These are phyloP conservation scores for Lutjanus erythropterus DNA, from an alignment of 2,113 vertebrate species.

Conservation along the genomic window DNA sequence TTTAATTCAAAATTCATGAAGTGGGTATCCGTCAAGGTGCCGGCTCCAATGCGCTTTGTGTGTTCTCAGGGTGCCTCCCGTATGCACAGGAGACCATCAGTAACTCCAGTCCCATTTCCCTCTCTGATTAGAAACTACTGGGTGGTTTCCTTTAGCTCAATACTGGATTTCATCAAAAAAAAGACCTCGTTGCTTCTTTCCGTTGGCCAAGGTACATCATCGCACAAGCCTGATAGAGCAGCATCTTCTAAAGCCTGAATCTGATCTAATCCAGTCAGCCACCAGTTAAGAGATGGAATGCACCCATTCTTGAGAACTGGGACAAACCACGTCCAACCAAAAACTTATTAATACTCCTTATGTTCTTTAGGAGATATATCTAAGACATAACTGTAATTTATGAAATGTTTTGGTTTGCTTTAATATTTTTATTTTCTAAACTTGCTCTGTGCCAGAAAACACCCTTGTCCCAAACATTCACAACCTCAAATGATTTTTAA, in stretches of 20 bases:
- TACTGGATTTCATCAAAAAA: constrained; percentile 52
- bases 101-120: constrained; percentile 73
- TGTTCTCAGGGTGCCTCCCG: constrained; percentile 67
- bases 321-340: no score
- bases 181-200: constrained; percentile 43
- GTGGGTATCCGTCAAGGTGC: constrained; percentile 83
- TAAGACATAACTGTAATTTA: no score
- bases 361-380: no score
- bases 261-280: constrained; percentile 9
- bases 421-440: no score
- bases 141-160: constrained; percentile 66
- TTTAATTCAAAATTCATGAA: constrained; percentile 87
- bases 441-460: no score
- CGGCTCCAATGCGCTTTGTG: constrained; percentile 68
- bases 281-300: neutral
- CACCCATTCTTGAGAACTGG: no score
- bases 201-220: constrained; percentile 40
- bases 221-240: constrained; percentile 21
- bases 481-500: no score
- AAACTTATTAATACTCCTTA: no score
- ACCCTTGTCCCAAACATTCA: no score
- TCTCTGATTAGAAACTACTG: constrained; percentile 76
- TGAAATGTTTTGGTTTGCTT: no score
- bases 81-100: constrained; percentile 68
- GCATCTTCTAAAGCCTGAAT: constrained; percentile 32